These are phyloP conservation scores for Nibea albiflora DNA, from an alignment of 2,113 vertebrate genomes.

Conservation along the genomic window DNA sequence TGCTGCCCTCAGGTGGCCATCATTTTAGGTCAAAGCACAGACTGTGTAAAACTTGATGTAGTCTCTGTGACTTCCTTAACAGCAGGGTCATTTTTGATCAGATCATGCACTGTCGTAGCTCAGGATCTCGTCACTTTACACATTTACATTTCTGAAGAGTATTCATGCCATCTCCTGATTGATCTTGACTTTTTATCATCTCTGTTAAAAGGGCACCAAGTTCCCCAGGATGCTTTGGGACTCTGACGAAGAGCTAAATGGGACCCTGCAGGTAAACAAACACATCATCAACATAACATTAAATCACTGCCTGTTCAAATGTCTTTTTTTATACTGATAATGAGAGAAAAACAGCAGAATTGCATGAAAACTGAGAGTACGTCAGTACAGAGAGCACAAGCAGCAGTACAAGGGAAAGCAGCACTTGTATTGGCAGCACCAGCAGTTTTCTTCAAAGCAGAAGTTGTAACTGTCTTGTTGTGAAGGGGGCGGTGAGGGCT, in stretches of 20 bases:
- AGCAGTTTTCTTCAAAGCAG: background rate
- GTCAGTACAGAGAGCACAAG: background rate
- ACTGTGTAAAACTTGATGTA: too few species aligned
- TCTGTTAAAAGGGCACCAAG: conserved; percentile 45
- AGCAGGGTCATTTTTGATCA: too few species aligned
- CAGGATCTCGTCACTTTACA: too few species aligned
- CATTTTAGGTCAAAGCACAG: too few species aligned
- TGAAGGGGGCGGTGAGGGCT: too few species aligned
- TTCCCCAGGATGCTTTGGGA: conserved; percentile 81
- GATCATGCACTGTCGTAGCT: too few species aligned
- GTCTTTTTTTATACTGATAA: background rate
- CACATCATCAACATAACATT: background rate
- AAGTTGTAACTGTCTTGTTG: background rate
- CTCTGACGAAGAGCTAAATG: conserved; percentile 58
- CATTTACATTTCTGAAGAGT: too few species aligned
- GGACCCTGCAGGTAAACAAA: conserved; percentile 73
- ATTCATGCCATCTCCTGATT: too few species aligned
- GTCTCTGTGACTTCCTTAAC: too few species aligned
- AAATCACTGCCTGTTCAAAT: too few species aligned
- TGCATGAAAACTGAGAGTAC: background rate
- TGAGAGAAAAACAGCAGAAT: background rate
- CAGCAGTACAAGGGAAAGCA: background rate
- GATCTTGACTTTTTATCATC: background rate
- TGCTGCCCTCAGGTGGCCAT: too few species aligned
- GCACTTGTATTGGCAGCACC: background rate